Conservation (phyloP, 1,140 invertebrate species). For the Brachionus manjavacas region DNA sequence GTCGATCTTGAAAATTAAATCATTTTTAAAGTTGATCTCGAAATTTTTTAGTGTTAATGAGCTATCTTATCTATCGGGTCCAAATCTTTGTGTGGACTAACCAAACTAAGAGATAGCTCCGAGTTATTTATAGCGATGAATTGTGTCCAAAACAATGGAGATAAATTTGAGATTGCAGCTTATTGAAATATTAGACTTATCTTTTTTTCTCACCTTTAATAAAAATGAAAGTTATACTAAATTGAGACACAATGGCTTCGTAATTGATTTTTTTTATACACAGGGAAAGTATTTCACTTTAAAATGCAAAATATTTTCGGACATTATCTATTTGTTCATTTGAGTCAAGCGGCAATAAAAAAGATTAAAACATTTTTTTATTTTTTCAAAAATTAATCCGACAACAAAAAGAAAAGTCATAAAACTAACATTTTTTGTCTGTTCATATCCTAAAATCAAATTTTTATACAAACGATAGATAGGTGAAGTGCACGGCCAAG, state of each 20-base stretch:
- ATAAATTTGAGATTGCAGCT: background rate
- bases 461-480: background rate
- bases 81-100: background rate
- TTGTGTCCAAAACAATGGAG: background rate
- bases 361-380: background rate
- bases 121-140: background rate
- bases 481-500: background rate
- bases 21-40: background rate
- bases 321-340: background rate
- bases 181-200: background rate
- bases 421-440: background rate
- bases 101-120: background rate
- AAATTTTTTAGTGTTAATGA: background rate
- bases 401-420: background rate
- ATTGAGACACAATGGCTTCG: background rate
- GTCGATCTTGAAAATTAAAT: background rate
- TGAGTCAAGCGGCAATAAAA: background rate
- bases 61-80: background rate
- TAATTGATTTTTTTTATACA: background rate
- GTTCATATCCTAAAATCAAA: background rate
- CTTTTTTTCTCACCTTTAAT: slow-evolving; percentile 1
- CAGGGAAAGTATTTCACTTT: background rate
- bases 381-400: background rate
- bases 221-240: background rate
- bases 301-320: slow-evolving; percentile 9